Conservation (phyloP, 2,888 invertebrate genomes). For the Drosophila atripex region DNA sequence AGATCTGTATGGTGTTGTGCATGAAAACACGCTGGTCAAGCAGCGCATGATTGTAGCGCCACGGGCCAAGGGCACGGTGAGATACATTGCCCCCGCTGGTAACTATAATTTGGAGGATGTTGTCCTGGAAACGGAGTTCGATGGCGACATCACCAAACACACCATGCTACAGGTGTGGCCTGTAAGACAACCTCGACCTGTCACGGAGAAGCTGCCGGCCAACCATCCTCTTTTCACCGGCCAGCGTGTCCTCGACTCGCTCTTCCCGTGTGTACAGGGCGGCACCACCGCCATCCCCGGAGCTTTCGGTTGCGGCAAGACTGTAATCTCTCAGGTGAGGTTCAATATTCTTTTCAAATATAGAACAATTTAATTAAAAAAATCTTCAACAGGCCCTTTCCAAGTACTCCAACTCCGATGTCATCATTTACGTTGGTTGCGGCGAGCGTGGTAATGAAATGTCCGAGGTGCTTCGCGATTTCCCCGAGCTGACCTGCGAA, state of each 20-base stretch:
- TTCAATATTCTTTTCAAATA: not conserved
- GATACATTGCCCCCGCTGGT: slow-evolving; percentile 96
- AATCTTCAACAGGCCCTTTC: slow-evolving; percentile 91
- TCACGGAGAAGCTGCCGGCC: slow-evolving; percentile 98
- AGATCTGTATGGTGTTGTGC: slow-evolving; percentile 96
- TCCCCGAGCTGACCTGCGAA: slow-evolving; percentile 98
- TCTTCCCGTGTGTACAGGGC: slow-evolving; percentile 99
- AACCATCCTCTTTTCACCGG: slow-evolving; percentile 99
- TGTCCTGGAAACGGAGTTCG: slow-evolving; percentile 98
- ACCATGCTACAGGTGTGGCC: slow-evolving; percentile 99
- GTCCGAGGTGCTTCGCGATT: slow-evolving; percentile 99
- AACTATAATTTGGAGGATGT: slow-evolving; percentile 96
- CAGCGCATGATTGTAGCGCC: slow-evolving; percentile 99
- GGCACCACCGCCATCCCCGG: slow-evolving; percentile 99
- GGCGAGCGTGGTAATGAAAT: slow-evolving; percentile 99
- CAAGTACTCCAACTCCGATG: slow-evolving; percentile 99
- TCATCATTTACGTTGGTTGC: slow-evolving; percentile 99
- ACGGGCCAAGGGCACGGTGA: slow-evolving; percentile 96
- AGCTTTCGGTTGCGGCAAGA: slow-evolving; percentile 99
- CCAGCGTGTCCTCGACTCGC: slow-evolving; percentile 97
- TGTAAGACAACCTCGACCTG: slow-evolving; percentile 97
- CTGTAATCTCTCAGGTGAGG: slow-evolving; percentile 86
- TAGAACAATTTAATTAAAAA: not conserved
- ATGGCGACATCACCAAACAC: slow-evolving; percentile 94
- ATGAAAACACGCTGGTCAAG: slow-evolving; percentile 98